phyloP scores from a whole-genome alignment of 2,888 invertebrate genomes.

The Chromoteleia sp. region DNA sequence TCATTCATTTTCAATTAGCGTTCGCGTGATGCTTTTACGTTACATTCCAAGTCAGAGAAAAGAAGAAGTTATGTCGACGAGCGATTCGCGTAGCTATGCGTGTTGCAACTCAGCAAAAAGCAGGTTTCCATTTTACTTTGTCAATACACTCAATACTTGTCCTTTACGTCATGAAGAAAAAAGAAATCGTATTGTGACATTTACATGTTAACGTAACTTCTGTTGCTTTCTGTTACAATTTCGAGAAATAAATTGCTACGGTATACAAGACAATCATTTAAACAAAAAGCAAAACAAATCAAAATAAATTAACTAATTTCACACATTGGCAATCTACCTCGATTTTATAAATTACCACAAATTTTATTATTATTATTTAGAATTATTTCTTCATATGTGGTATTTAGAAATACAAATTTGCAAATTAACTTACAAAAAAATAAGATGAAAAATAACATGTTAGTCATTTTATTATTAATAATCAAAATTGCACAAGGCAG shows the following conservation, averaged over 20 bases:
- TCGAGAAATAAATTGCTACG: background rate
- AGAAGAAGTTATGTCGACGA: conserved; percentile 63
- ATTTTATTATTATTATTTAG: no score
- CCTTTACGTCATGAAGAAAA: conserved; percentile 29
- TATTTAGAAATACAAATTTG: no score
- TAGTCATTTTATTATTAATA: no score
- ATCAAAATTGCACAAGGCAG: no score
- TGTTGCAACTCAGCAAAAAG: conserved; percentile 52
- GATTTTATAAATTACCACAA: no score
- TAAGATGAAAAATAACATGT: no score
- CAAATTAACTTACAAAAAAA: no score
- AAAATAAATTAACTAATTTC: no score
- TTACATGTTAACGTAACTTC: conserved; percentile 42
- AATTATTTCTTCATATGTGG: no score
- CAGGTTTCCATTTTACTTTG: conserved; percentile 65
- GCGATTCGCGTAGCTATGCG: conserved; percentile 54
- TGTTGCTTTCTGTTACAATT: conserved; percentile 14
- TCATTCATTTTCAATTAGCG: conserved; percentile 77
- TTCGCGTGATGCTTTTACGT: conserved; percentile 71
- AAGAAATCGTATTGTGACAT: conserved; percentile 20
- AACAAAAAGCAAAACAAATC: no score
- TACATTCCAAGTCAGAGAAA: conserved; percentile 65
- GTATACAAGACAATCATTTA: no score
- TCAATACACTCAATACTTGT: conserved; percentile 52
- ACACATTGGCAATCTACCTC: no score